Evolutionary conservation across 2,113 vertebrate species (phyloP).

Genomic region (Speoplatyrhinus poulsoni): DNA sequence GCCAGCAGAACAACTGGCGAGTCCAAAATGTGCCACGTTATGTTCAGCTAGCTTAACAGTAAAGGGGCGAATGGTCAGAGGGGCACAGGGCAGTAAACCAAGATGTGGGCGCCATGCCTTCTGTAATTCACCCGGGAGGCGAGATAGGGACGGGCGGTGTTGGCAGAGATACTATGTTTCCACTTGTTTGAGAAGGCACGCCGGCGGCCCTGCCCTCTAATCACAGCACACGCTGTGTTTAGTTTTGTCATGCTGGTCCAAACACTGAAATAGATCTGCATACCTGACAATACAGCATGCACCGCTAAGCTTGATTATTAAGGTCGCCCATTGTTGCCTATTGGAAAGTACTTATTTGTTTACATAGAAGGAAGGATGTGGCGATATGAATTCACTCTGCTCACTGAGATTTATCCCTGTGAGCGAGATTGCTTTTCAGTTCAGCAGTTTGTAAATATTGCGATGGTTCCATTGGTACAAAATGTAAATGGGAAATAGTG

Average conservation of each 20-base stretch:
- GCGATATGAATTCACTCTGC: not conserved
- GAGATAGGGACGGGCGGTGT: conserved; percentile 25
- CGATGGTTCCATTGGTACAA: not conserved
- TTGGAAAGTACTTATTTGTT: conserved; percentile 27
- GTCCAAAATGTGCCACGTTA: conserved; percentile 27
- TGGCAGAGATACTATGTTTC: conserved; percentile 65
- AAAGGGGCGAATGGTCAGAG: conserved; percentile 10
- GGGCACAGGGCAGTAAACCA: conserved; percentile 44
- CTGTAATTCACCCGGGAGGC: conserved; percentile 46
- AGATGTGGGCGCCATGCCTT: conserved; percentile 41
- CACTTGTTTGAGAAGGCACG: conserved; percentile 51
- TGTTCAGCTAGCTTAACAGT: conserved; percentile 41
- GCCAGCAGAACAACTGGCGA: conserved; percentile 49
- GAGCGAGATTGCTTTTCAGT: conserved; percentile 8
- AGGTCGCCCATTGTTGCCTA: conserved; percentile 28
- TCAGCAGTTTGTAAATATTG: not conserved
- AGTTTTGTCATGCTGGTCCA: conserved; percentile 43
- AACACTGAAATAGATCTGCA: conserved; percentile 50
- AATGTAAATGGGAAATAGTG: not conserved
- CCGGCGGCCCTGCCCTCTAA: conserved; percentile 32
- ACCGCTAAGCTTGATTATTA: conserved; percentile 31
- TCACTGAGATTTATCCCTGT: conserved; percentile 1
- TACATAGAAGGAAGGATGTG: conserved; percentile 16
- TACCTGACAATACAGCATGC: conserved; percentile 24
- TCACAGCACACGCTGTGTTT: conserved; percentile 47